Percentiles rank a stretch among this genome's conserved stretches.
phyloP scores from a whole-genome alignment of 2,113 vertebrate species.

The Lipophrys pholis region DNA sequence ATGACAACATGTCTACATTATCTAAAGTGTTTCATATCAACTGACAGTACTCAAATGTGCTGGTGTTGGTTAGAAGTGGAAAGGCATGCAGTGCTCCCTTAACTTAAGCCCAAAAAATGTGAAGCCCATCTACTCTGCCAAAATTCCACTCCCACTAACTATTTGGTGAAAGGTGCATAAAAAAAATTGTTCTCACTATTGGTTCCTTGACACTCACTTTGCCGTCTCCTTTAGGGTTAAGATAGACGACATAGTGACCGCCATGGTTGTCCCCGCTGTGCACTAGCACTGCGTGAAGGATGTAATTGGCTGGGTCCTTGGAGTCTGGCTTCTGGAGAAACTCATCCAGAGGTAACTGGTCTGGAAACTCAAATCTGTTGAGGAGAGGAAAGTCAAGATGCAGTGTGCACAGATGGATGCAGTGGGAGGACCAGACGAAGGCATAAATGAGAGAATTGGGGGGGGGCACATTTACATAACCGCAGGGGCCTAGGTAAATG shows the following conservation, averaged over 20 bases:
- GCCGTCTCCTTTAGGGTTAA: constrained; percentile 98
- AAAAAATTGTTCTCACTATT: constrained; percentile 79
- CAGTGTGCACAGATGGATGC: neutral
- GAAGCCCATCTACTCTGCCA: neutral
- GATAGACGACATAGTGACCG: constrained; percentile 98
- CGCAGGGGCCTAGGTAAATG: constrained; percentile 15
- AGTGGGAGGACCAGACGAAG: neutral
- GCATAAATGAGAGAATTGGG: neutral
- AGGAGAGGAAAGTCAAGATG: neutral
- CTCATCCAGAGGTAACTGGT: constrained; percentile 96
- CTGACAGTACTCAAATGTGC: no score
- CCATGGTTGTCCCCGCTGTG: constrained; percentile 99
- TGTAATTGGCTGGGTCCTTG: constrained; percentile 98
- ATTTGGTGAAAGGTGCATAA: constrained; percentile 52
- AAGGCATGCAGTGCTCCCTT: no score
- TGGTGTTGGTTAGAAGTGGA: no score
- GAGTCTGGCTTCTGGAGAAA: constrained; percentile 98
- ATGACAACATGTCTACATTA: neutral
- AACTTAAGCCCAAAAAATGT: no score
- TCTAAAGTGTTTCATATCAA: no score
- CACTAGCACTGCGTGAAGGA: constrained; percentile 96
- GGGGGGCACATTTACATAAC: neutral
- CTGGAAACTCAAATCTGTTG: constrained; percentile 96
- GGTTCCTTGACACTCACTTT: constrained; percentile 92
- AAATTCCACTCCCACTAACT: constrained; percentile 4